Percentiles rank a stretch among this genome's conserved stretches.
These are phyloP conservation scores for Sebastes ruberrimus DNA, from an alignment of 2,797 vertebrate species.

Conservation along the genomic window DNA sequence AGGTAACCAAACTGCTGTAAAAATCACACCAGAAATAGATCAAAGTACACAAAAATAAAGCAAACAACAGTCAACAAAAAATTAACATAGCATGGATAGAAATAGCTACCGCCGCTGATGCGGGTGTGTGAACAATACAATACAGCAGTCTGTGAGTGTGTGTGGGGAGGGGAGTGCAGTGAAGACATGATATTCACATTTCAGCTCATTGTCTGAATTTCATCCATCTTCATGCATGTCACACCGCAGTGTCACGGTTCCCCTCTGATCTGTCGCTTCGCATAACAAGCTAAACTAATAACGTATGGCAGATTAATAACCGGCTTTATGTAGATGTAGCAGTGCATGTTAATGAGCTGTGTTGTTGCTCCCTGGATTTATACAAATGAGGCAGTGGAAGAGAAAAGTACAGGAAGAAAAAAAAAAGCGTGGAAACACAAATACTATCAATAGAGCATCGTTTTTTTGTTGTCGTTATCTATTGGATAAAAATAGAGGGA, in stretches of 20 bases:
- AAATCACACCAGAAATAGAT: slow-evolving; percentile 46
- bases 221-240: slow-evolving; percentile 19
- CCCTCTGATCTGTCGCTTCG: slow-evolving; percentile 60
- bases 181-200: slow-evolving; percentile 23
- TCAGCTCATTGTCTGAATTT: slow-evolving; percentile 6
- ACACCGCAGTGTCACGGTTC: slow-evolving; percentile 38
- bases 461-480: neutral
- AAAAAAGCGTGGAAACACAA: neutral
- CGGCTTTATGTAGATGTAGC: neutral
- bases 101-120: slow-evolving; percentile 20
- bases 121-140: neutral
- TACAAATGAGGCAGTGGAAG: neutral
- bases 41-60: slow-evolving; percentile 21
- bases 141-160: neutral
- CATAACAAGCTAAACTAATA: neutral
- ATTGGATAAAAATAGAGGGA: neutral
- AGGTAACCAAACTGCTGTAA: slow-evolving; percentile 77
- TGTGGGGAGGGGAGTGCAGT: neutral
- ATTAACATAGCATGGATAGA: slow-evolving; percentile 7
- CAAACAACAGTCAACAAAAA: slow-evolving; percentile 2
- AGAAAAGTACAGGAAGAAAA: neutral
- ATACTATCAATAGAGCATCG: neutral
- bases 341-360: slow-evolving; percentile 1
- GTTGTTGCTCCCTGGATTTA: neutral
- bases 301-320: neutral